Evolutionary conservation across 2,888 invertebrate species (phyloP), one percentile per base, ranked within the genome.

Genomic region (Dolomedes plantarius): DNA sequence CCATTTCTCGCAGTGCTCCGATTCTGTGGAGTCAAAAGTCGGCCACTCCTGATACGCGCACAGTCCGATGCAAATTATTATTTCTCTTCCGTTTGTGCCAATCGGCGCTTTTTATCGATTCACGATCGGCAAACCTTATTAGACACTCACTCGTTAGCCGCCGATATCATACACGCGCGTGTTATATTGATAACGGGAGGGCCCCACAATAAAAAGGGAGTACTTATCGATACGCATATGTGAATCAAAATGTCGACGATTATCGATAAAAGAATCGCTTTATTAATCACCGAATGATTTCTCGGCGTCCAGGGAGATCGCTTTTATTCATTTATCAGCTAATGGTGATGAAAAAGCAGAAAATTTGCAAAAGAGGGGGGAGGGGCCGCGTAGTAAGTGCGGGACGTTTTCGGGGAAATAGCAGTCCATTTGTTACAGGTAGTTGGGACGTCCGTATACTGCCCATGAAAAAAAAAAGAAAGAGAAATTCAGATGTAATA

Each of bases 331-430:
- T 46, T 46, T 46, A 46, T 46, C 46, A n/a, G 16, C 46, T 46
- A 46, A 46, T 46, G 46, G 46, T 46, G 46, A 46, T 46, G 46
- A 46, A 46, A 46, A 46, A 46, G 46, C 46, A 46, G 46, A 46
- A 46, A 16, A 16, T 46, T 46, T 16, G 16, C 9, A 36, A 36
- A 46, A 2, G 11, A 16, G 46, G 46, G 7, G 46, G 46, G 46
- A 16, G 9, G 9, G 46, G 9, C 46, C 2, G 16, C 46, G 2
- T 16, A 36, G 36, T n/a, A n/a, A n/a, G n/a, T n/a, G n/a, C n/a
- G n/a, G n/a, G n/a, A n/a, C 5, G 9, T 9, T 5, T 36, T 5
- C 36, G 36, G 36, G 36, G 36, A 36, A n/a, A n/a, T n/a, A n/a
- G n/a, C n/a, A n/a, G n/a, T n/a, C n/a, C n/a, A n/a, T n/a, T n/a